These are phyloP conservation scores for Biston stratarius DNA, from an alignment of 2,888 invertebrate species.

Conservation along the genomic window DNA sequence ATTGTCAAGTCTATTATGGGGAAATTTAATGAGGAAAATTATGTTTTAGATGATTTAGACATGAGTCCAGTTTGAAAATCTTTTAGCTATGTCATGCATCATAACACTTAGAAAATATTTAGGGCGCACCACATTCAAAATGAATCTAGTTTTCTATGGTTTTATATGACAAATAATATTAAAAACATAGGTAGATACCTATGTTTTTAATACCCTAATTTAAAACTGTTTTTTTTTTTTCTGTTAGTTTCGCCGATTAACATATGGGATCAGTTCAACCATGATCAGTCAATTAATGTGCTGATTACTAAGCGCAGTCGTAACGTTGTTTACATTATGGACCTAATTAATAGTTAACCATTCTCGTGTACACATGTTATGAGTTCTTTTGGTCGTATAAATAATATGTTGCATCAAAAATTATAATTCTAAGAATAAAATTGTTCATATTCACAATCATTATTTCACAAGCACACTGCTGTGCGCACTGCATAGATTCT, in stretches of 20 bases:
- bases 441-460: not conserved
- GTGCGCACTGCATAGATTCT: not conserved
- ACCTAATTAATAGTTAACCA: conserved; percentile 12
- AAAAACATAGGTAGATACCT: not conserved
- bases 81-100: too few relatives aligned
- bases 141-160: not conserved
- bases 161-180: not conserved
- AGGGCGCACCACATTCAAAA: not conserved
- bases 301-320: conserved; percentile 17
- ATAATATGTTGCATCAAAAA: not conserved
- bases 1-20: too few relatives aligned
- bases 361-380: conserved; percentile 11
- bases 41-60: not conserved
- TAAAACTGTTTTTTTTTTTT: conserved; percentile 5
- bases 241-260: conserved; percentile 9
- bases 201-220: not conserved
- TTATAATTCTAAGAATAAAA: not conserved
- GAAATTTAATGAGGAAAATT: too few relatives aligned
- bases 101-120: not conserved
- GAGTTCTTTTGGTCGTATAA: not conserved
- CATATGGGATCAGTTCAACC: conserved; percentile 14
- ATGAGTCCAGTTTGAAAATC: not conserved
- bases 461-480: not conserved
- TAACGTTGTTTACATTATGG: conserved; percentile 26
- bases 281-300: conserved; percentile 20